These are phyloP conservation scores for Microcebus ravelobensis DNA, from an alignment of 2,113 vertebrate genomes.

Conservation along the genomic window DNA sequence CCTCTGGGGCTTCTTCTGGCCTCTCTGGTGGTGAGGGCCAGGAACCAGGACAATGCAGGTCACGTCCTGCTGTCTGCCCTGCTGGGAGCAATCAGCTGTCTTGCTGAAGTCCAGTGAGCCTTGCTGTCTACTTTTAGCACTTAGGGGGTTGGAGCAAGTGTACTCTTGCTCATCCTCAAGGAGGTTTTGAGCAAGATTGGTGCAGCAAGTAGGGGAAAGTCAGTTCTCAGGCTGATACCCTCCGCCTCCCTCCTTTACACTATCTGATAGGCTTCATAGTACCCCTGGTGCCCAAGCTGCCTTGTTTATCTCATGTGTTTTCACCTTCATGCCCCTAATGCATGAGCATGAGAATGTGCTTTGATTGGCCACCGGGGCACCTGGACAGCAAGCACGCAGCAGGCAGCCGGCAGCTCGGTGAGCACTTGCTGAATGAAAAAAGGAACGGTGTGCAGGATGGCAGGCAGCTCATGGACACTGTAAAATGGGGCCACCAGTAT, in stretches of 20 bases:
- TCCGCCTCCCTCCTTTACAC: not conserved
- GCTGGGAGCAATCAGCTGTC: not conserved
- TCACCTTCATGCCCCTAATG: not conserved
- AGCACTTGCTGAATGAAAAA: not conserved
- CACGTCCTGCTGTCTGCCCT: not conserved
- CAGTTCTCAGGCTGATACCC: not conserved
- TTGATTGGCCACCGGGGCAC: not conserved
- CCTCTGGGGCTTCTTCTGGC: not conserved
- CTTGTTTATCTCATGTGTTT: not conserved
- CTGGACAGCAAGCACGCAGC: no score
- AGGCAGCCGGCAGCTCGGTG: not conserved
- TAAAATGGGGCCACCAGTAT: not conserved
- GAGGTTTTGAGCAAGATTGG: not conserved
- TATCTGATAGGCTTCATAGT: no score
- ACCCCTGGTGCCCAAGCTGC: not conserved
- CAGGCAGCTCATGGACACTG: not conserved
- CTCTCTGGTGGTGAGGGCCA: rapidly evolving
- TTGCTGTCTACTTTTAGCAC: no score
- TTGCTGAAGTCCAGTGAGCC: not conserved
- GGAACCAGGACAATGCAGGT: not conserved
- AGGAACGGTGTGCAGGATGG: not conserved
- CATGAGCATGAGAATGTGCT: not conserved
- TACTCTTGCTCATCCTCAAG: not conserved
- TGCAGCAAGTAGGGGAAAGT: not conserved
- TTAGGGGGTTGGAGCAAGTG: rapidly evolving